These are phyloP conservation scores for Mya arenaria DNA, from an alignment of 1,140 invertebrate species.

Conservation along the genomic window DNA sequence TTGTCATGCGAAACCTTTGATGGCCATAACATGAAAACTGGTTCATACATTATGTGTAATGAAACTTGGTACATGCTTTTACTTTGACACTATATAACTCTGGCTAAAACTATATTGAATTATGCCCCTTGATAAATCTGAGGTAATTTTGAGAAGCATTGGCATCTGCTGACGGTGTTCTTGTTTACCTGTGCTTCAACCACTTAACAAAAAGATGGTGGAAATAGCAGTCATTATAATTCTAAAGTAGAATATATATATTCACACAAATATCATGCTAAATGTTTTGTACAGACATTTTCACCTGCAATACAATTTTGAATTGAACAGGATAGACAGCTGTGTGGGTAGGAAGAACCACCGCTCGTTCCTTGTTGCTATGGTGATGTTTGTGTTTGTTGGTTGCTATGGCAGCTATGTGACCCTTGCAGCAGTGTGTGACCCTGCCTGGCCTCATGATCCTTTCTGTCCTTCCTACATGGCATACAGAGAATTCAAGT, in stretches of 20 bases:
- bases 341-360: conserved; percentile 77
- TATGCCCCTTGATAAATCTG: too few relatives aligned
- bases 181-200: too few relatives aligned
- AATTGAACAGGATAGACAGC: conserved; percentile 72
- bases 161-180: too few relatives aligned
- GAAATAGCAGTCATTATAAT: neutral
- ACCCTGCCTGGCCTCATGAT: conserved; percentile 66
- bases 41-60: too few relatives aligned
- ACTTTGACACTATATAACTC: too few relatives aligned
- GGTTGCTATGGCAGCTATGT: conserved; percentile 74
- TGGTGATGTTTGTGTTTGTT: conserved; percentile 71
- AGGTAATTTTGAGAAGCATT: too few relatives aligned
- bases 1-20: too few relatives aligned
- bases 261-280: neutral
- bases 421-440: conserved; percentile 77
- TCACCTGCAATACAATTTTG: neutral
- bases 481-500: conserved; percentile 73
- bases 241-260: neutral
- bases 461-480: conserved; percentile 61
- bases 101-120: too few relatives aligned
- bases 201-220: neutral
- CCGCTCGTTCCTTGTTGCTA: conserved; percentile 70
- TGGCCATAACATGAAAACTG: too few relatives aligned
- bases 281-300: neutral
- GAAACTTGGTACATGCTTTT: too few relatives aligned